Evolutionary conservation across 2,888 invertebrate species (phyloP).

Genomic region (Brachypalpus laphriformis): DNA sequence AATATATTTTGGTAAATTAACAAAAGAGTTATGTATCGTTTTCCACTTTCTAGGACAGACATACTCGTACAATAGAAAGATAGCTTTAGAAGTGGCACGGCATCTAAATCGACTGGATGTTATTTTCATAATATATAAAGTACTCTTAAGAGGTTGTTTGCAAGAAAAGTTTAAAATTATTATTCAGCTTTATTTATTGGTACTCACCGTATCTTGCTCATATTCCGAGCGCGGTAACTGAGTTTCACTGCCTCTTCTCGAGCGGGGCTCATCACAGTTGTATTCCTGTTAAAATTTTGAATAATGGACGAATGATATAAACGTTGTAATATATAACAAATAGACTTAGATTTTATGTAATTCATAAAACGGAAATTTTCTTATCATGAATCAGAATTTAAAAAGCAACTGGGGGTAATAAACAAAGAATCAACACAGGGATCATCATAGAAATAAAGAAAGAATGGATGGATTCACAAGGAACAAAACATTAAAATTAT

Average conservation of each 20-base stretch:
- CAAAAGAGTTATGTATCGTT: no score
- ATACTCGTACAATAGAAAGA: no score
- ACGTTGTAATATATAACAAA: slow-evolving; percentile 37
- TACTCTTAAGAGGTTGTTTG: slow-evolving; percentile 17
- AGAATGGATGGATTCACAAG: slow-evolving; percentile 55
- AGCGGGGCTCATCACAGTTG: slow-evolving; percentile 83
- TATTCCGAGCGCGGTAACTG: slow-evolving; percentile 82
- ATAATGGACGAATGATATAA: slow-evolving; percentile 74
- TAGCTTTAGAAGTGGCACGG: no score
- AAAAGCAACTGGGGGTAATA: slow-evolving; percentile 29
- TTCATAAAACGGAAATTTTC: slow-evolving; percentile 31
- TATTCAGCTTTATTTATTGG: no score
- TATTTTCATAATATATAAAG: no score
- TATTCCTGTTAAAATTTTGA: slow-evolving; percentile 80
- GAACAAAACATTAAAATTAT: slow-evolving; percentile 33
- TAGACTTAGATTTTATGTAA: not conserved
- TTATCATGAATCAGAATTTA: slow-evolving; percentile 29
- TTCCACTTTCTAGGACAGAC: no score
- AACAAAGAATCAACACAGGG: slow-evolving; percentile 53
- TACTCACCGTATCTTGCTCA: slow-evolving; percentile 83
- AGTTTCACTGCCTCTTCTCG: slow-evolving; percentile 83
- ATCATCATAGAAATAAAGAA: slow-evolving; percentile 66
- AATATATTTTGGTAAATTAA: no score
- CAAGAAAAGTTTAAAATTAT: not conserved
- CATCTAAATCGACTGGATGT: no score